These are phyloP conservation scores for Belonocnema kinseyi DNA, from an alignment of 1,140 invertebrate genomes.

Conservation along the genomic window DNA sequence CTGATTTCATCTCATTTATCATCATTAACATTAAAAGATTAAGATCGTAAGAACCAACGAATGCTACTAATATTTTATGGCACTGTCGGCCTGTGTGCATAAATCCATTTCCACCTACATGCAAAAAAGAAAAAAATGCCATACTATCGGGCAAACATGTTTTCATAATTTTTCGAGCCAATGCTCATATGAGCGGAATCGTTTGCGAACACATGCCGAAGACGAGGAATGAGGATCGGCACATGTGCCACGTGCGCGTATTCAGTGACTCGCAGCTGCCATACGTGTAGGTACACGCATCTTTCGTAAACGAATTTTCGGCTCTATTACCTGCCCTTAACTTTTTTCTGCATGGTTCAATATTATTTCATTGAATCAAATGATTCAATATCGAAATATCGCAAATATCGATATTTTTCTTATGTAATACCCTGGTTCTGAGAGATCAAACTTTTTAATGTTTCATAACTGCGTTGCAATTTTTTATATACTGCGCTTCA, in stretches of 20 bases:
- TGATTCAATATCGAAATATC: too few relatives aligned
- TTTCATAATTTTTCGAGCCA: constrained; percentile 53
- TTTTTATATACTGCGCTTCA: too few relatives aligned
- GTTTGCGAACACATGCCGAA: constrained; percentile 53
- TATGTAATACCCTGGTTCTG: not conserved
- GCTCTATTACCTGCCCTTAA: constrained; percentile 47
- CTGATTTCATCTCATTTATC: not conserved
- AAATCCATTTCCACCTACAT: constrained; percentile 22
- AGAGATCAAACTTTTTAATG: too few relatives aligned
- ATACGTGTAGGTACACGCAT: constrained; percentile 33
- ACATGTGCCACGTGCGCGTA: constrained; percentile 41
- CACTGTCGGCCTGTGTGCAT: constrained; percentile 37
- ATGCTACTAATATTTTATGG: too few relatives aligned
- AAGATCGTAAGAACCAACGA: not conserved
- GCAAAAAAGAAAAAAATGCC: constrained; percentile 23
- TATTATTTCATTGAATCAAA: not conserved
- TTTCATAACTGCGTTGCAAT: too few relatives aligned
- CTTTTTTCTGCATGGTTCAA: constrained; percentile 29
- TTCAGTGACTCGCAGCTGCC: constrained; percentile 52
- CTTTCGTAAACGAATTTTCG: constrained; percentile 35
- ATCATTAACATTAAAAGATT: not conserved
- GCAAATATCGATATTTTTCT: not conserved
- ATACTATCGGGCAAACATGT: constrained; percentile 48
- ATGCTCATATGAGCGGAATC: constrained; percentile 51
- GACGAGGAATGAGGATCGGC: constrained; percentile 40